These are phyloP conservation scores for Halyomorpha halys DNA, from an alignment of 1,140 invertebrate genomes.

Conservation along the genomic window DNA sequence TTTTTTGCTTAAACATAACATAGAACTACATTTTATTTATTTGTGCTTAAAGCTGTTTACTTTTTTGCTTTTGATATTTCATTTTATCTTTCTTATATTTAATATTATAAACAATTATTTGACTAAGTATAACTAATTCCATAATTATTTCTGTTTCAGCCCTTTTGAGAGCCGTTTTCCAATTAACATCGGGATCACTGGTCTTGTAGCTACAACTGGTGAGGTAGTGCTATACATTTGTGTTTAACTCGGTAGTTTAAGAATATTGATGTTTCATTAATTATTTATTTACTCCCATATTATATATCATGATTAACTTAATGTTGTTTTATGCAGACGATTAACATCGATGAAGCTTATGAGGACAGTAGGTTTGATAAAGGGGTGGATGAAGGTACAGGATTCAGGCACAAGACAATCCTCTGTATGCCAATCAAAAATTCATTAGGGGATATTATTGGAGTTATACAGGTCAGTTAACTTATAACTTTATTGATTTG, in stretches of 20 bases:
- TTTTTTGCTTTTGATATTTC: too few species aligned
- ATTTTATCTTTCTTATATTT: too few species aligned
- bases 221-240: slow-evolving; percentile 48
- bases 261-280: slow-evolving; percentile 1
- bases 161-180: slow-evolving; percentile 88
- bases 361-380: slow-evolving; percentile 85
- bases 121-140: too few species aligned
- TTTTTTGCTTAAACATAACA: too few species aligned
- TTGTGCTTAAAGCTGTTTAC: too few species aligned
- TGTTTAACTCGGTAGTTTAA: slow-evolving; percentile 32
- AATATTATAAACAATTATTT: too few species aligned
- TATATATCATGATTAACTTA: neutral
- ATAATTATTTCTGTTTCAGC: slow-evolving; percentile 39
- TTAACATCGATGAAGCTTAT: slow-evolving; percentile 84
- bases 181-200: slow-evolving; percentile 92
- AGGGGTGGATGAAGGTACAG: slow-evolving; percentile 62
- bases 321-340: slow-evolving; percentile 35
- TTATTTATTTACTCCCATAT: neutral
- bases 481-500: neutral
- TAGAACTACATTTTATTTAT: too few species aligned
- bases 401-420: slow-evolving; percentile 72
- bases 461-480: slow-evolving; percentile 66
- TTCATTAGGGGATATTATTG: slow-evolving; percentile 77
- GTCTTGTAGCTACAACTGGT: slow-evolving; percentile 90
- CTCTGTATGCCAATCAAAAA: slow-evolving; percentile 90